phyloP scores from a whole-genome alignment of 92 coral and sea anemone species.

The Meandrina meandrites region DNA sequence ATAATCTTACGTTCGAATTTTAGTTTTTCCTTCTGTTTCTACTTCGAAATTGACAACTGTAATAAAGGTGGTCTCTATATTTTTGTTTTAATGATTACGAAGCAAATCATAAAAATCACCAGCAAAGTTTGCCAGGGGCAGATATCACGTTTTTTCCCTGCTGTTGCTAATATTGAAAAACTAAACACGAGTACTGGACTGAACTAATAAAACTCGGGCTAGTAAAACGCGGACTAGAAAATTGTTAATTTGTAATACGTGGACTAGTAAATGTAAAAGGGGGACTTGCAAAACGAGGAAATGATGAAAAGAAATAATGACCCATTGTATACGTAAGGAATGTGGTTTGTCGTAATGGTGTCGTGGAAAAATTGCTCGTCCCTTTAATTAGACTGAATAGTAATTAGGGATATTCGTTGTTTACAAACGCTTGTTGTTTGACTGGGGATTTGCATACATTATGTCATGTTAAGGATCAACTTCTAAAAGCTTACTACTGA shows the following conservation, averaged over 20 bases:
- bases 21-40: not conserved
- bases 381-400: not conserved
- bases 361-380: not conserved
- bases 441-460: not conserved
- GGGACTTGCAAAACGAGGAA: too few species aligned
- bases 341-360: not conserved
- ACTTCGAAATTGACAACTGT: not conserved
- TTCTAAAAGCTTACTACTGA: not conserved
- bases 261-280: too few species aligned
- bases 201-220: too few species aligned
- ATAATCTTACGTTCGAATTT: too few species aligned
- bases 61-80: not conserved
- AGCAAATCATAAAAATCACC: too few species aligned
- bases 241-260: too few species aligned
- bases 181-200: too few species aligned
- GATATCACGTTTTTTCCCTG: too few species aligned
- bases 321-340: not conserved
- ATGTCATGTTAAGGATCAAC: not conserved
- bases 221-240: too few species aligned
- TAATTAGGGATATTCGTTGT: not conserved
- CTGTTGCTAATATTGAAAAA: too few species aligned
- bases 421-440: not conserved
- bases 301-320: not conserved
- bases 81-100: not conserved
- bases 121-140: too few species aligned